Evolutionary conservation across 1,140 invertebrate species (phyloP).

Genomic region (Cotesia chilonis): DNA sequence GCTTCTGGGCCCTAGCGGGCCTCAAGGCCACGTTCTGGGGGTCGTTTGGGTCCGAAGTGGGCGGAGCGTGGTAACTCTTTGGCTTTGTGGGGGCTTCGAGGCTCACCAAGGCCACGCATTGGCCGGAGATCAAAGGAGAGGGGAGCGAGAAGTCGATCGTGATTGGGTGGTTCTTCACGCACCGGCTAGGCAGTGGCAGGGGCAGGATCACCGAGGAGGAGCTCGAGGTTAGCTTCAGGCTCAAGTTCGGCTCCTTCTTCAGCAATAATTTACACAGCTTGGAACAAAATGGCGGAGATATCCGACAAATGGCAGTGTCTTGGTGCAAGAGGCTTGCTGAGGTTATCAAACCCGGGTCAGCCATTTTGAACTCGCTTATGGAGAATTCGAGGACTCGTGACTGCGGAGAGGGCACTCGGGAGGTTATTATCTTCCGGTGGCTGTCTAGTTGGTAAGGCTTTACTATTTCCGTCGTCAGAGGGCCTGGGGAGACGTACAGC

Average conservation of each 20-base stretch:
- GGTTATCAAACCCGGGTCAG: constrained; percentile 38
- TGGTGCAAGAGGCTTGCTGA: constrained; percentile 53
- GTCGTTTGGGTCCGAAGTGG: constrained; percentile 59
- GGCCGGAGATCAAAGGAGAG: background rate
- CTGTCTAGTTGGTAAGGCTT: constrained; percentile 50
- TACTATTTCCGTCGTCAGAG: constrained; percentile 48
- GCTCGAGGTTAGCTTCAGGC: too few species aligned
- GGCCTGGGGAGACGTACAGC: constrained; percentile 49
- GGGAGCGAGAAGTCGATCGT: constrained; percentile 59
- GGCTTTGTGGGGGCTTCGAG: constrained; percentile 12
- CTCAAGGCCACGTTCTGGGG: constrained; percentile 50
- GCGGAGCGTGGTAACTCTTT: constrained; percentile 29
- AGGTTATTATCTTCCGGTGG: constrained; percentile 42
- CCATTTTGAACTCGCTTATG: constrained; percentile 53
- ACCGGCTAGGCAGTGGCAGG: constrained; percentile 54
- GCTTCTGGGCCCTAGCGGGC: background rate
- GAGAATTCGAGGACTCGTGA: constrained; percentile 58
- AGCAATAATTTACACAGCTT: constrained; percentile 59
- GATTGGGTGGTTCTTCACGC: constrained; percentile 49
- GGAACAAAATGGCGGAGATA: constrained; percentile 54
- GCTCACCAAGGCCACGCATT: background rate
- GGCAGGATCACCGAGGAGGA: constrained; percentile 42
- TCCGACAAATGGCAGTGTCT: constrained; percentile 51
- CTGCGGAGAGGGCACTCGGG: constrained; percentile 27
- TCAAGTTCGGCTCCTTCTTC: constrained; percentile 35